Evolutionary conservation across 2,797 vertebrate species (phyloP).

Genomic region (Xiphophorus birchmanni): DNA sequence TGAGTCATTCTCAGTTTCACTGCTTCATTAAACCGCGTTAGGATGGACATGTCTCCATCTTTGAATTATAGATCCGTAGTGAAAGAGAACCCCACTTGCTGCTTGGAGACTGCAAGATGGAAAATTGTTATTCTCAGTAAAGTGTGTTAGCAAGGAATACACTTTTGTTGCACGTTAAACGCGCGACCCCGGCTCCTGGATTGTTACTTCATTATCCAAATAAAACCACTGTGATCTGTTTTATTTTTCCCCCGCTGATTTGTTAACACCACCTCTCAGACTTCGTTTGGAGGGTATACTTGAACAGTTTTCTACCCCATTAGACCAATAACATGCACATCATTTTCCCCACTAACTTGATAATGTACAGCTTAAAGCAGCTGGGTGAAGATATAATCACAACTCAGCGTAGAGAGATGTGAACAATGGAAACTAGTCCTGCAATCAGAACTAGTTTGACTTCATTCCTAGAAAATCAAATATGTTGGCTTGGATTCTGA

Average conservation of each 20-base stretch:
- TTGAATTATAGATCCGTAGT: slow-evolving; percentile 67
- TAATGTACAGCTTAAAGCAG: neutral
- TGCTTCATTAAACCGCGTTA: slow-evolving; percentile 65
- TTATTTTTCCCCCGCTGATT: neutral
- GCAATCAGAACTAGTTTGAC: neutral
- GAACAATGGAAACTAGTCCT: neutral
- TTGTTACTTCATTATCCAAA: neutral
- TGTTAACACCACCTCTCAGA: slow-evolving; percentile 9
- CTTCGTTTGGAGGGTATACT: neutral
- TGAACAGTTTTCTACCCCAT: slow-evolving; percentile 1
- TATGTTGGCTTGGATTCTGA: neutral
- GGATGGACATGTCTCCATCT: slow-evolving; percentile 36
- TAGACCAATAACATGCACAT: neutral
- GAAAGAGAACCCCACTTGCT: slow-evolving; percentile 35
- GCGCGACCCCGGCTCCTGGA: neutral
- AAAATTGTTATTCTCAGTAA: slow-evolving; percentile 47
- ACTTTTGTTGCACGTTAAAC: slow-evolving; percentile 1
- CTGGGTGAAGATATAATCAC: neutral
- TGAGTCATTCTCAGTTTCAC: slow-evolving; percentile 54
- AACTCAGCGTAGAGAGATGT: neutral
- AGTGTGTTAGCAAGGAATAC: slow-evolving; percentile 36
- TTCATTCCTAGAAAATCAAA: neutral
- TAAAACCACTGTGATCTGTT: neutral
- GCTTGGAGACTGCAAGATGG: slow-evolving; percentile 33
- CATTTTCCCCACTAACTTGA: neutral